A percentile compares a stretch with the other conserved stretches of the same genome.
Conservation (phyloP, 2,113 vertebrate species). For the Junco hyemalis region DNA sequence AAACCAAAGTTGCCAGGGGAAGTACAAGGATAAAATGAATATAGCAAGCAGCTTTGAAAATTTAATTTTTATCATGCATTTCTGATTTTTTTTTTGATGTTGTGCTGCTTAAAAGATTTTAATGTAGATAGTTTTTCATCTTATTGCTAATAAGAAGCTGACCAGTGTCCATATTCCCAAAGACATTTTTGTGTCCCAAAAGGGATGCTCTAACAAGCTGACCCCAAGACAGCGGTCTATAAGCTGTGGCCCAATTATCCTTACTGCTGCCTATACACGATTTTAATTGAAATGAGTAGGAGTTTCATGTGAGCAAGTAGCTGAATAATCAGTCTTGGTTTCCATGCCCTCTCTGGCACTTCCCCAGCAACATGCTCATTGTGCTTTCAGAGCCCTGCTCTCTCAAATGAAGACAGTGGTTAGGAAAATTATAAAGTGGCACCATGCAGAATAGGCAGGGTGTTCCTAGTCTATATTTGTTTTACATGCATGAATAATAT, state of each 20-base stretch:
- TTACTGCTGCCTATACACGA: background rate
- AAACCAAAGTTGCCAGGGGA: background rate
- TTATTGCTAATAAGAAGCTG: background rate
- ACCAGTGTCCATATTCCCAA: background rate
- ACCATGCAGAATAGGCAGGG: background rate
- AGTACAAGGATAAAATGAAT: background rate
- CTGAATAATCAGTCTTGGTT: conserved; percentile 37
- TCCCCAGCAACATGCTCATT: background rate
- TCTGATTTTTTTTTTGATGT: background rate
- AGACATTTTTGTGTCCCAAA: conserved; percentile 1
- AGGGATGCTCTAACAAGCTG: conserved; percentile 3
- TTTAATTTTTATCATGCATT: background rate
- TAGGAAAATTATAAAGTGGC: background rate
- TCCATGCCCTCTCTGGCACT: conserved; percentile 10
- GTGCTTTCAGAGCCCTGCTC: background rate
- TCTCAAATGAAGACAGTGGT: background rate
- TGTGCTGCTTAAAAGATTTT: background rate
- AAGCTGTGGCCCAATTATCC: conserved; percentile 4
- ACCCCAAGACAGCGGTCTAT: background rate
- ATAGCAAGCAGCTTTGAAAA: background rate
- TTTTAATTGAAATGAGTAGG: conserved; percentile 51
- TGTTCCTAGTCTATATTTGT: background rate
- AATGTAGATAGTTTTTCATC: background rate
- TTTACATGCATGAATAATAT: background rate
- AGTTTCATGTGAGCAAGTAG: conserved; percentile 2